A percentile compares a stretch with the other conserved stretches of the same genome.
Evolutionary conservation across 2,797 vertebrate genomes (phyloP).

Genomic region (Gymnocypris eckloni): DNA sequence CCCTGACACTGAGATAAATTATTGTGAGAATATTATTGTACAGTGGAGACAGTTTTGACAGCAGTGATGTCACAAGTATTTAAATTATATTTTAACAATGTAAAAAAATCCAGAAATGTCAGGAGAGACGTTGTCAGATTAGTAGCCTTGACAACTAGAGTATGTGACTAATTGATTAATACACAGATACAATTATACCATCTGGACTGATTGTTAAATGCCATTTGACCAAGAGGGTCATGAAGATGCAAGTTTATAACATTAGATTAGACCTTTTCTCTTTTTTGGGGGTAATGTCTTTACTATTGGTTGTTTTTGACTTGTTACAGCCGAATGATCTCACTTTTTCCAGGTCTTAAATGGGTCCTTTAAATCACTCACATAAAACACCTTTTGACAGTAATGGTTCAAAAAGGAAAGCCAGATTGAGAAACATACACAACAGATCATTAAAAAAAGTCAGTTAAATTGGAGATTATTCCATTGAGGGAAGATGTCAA

Average conservation of each 20-base stretch:
- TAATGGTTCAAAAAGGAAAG: not conserved
- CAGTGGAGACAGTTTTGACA: not conserved
- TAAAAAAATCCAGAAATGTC: slow-evolving; percentile 12
- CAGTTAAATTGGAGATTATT: slow-evolving; percentile 4
- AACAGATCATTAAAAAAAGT: slow-evolving; percentile 24
- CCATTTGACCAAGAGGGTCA: not conserved
- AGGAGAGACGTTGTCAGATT: slow-evolving; percentile 25
- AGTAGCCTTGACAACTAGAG: not conserved
- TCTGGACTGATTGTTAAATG: slow-evolving; percentile 9
- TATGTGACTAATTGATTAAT: slow-evolving; percentile 13
- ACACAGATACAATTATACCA: not conserved
- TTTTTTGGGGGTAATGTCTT: not conserved
- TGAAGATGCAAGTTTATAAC: not conserved
- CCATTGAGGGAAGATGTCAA: slow-evolving; percentile 2
- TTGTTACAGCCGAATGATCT: not conserved
- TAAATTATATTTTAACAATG: not conserved
- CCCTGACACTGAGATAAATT: not conserved
- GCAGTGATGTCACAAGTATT: slow-evolving; percentile 4
- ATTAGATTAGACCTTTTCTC: not conserved
- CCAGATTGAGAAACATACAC: not conserved
- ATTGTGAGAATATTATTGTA: not conserved
- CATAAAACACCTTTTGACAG: not conserved
- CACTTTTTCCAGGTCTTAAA: not conserved
- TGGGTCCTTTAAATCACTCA: not conserved
- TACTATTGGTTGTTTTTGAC: not conserved